Percentiles rank a stretch among this genome's conserved stretches.
phyloP scores from a whole-genome alignment of 1,140 invertebrate genomes.

The Nephotettix cincticeps region DNA sequence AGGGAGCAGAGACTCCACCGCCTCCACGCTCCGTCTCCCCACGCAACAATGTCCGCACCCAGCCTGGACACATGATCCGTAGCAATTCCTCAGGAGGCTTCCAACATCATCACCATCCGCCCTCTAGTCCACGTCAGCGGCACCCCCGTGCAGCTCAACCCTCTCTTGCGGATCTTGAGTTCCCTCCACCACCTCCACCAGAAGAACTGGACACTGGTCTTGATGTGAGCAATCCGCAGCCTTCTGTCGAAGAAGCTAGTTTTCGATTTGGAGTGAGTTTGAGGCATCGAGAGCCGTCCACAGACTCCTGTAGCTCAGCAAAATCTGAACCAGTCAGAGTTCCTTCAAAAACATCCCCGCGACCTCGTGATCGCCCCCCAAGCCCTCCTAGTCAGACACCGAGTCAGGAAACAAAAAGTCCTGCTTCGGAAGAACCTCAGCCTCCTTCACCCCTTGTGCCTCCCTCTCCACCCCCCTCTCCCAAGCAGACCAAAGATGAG shows the following conservation, averaged over 20 bases:
- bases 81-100: slow-evolving; percentile 79
- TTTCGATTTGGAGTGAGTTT: slow-evolving; percentile 70
- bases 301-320: slow-evolving; percentile 57
- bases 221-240: slow-evolving; percentile 62
- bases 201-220: slow-evolving; percentile 52
- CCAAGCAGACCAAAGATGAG: slow-evolving; percentile 44
- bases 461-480: slow-evolving; percentile 40
- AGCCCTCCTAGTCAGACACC: slow-evolving; percentile 44
- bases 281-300: slow-evolving; percentile 63
- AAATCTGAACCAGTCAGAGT: slow-evolving; percentile 43
- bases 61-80: slow-evolving; percentile 74
- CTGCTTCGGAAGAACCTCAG: slow-evolving; percentile 46
- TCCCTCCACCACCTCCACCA: slow-evolving; percentile 73
- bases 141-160: slow-evolving; percentile 55
- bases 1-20: slow-evolving; percentile 36
- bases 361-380: slow-evolving; percentile 35
- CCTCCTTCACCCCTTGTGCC: slow-evolving; percentile 44
- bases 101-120: slow-evolving; percentile 58
- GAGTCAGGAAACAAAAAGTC: slow-evolving; percentile 48
- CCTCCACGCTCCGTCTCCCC: slow-evolving; percentile 52
- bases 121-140: slow-evolving; percentile 52
- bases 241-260: slow-evolving; percentile 67
- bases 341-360: slow-evolving; percentile 33
- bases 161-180: slow-evolving; percentile 75
- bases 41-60: slow-evolving; percentile 60